A percentile compares a stretch with the other conserved stretches of the same genome.
These are phyloP conservation scores for Manduca sexta DNA, from an alignment of 1,140 invertebrate species.

Conservation along the genomic window DNA sequence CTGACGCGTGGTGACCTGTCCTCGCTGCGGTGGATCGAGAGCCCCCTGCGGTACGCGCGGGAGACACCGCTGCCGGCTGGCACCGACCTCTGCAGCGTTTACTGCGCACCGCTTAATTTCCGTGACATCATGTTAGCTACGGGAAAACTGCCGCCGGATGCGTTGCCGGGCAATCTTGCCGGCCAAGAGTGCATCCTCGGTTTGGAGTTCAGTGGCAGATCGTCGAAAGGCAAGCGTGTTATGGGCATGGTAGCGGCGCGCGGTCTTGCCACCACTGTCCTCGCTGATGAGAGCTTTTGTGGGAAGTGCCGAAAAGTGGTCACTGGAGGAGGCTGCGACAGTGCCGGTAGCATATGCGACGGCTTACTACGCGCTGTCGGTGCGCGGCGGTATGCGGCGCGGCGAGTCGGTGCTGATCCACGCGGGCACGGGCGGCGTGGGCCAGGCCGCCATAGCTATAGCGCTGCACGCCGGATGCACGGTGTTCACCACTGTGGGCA, in stretches of 20 bases:
- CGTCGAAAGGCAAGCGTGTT: slow-evolving; percentile 82
- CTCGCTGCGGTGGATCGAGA: slow-evolving; percentile 95
- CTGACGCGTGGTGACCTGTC: slow-evolving; percentile 92
- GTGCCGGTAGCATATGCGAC: slow-evolving; percentile 97
- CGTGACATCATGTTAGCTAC: slow-evolving; percentile 98
- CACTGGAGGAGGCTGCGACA: slow-evolving; percentile 92
- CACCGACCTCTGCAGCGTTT: slow-evolving; percentile 86
- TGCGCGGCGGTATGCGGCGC: slow-evolving; percentile 86
- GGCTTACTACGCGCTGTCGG: slow-evolving; percentile 90
- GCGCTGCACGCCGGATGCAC: slow-evolving; percentile 88
- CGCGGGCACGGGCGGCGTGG: slow-evolving; percentile 96
- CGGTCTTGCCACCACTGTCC: slow-evolving; percentile 91
- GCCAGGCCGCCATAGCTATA: slow-evolving; percentile 95
- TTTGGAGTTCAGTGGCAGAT: slow-evolving; percentile 92
- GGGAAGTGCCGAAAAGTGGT: slow-evolving; percentile 94
- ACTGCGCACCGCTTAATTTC: slow-evolving; percentile 97
- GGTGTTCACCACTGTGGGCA: slow-evolving; percentile 92
- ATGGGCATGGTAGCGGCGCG: slow-evolving; percentile 96
- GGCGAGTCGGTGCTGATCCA: slow-evolving; percentile 94
- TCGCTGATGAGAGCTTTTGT: slow-evolving; percentile 90
- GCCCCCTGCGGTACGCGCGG: slow-evolving; percentile 78
- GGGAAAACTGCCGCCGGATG: slow-evolving; percentile 95
- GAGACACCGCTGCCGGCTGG: slow-evolving; percentile 34
- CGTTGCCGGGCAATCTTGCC: slow-evolving; percentile 90
- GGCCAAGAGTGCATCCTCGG: slow-evolving; percentile 93